Evolutionary conservation across 2,113 vertebrate genomes (phyloP).

Genomic region (Myotis brandtii): DNA sequence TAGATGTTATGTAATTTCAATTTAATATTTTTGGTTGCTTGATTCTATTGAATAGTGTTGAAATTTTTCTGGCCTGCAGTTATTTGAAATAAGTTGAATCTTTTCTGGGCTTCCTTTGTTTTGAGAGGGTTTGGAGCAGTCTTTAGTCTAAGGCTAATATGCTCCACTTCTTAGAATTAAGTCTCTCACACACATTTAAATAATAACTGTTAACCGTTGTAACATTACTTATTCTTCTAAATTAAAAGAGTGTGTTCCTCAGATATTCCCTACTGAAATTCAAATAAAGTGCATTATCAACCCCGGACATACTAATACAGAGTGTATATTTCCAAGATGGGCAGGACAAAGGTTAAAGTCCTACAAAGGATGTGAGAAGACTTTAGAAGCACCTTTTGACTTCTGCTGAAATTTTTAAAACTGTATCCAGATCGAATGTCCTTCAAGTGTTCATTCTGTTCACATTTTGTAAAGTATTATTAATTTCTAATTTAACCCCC

Average conservation of each 20-base stretch:
- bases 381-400: not conserved
- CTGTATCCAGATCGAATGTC: not conserved
- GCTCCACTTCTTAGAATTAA: slow-evolving; percentile 30
- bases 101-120: not conserved
- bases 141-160: not conserved
- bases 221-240: slow-evolving; percentile 23
- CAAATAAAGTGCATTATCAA: not conserved
- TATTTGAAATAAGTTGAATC: not conserved
- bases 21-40: not conserved
- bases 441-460: not conserved
- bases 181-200: not conserved
- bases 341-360: not conserved
- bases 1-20: not conserved
- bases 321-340: not conserved
- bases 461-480: not conserved
- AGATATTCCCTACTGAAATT: not conserved
- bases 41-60: not conserved
- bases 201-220: not conserved
- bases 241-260: not conserved
- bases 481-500: not conserved
- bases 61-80: not conserved
- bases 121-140: not conserved
- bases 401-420: not conserved
- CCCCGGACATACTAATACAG: not conserved
- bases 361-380: not conserved